phyloP scores from a whole-genome alignment of 2,113 vertebrate genomes.

The Setophaga kirtlandii region DNA sequence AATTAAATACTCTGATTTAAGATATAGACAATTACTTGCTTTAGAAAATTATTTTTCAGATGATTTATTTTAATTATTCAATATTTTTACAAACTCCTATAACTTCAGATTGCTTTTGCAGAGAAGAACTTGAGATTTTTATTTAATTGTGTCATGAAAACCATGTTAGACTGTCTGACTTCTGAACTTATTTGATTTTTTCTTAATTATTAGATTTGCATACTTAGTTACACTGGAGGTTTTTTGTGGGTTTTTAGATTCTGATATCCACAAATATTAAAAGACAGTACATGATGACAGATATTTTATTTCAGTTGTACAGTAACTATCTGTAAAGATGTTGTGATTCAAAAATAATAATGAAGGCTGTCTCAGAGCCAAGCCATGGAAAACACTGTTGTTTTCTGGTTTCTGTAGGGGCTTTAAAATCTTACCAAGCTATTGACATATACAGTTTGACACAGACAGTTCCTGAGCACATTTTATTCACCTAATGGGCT shows the following conservation, averaged over 20 bases:
- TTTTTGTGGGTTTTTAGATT: accelerated
- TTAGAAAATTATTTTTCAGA: background rate
- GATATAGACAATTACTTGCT: background rate
- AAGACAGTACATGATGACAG: background rate
- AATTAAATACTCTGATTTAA: background rate
- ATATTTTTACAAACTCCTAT: background rate
- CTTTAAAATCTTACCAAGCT: background rate
- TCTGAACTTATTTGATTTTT: background rate
- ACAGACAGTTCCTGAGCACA: background rate
- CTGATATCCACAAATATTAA: background rate
- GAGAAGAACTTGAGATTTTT: background rate
- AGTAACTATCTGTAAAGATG: background rate
- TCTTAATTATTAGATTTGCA: background rate
- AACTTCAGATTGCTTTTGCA: background rate
- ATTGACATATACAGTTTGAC: background rate
- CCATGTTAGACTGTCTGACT: background rate
- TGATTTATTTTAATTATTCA: background rate
- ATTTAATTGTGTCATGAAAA: background rate
- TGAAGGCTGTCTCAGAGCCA: background rate
- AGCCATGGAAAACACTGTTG: background rate
- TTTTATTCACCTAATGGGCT: background rate
- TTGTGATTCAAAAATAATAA: background rate
- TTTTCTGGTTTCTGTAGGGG: background rate
- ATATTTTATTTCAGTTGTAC: background rate
- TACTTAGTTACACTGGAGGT: accelerated